phyloP scores from a whole-genome alignment of 2,888 invertebrate species.

The Melanophora roralis region DNA sequence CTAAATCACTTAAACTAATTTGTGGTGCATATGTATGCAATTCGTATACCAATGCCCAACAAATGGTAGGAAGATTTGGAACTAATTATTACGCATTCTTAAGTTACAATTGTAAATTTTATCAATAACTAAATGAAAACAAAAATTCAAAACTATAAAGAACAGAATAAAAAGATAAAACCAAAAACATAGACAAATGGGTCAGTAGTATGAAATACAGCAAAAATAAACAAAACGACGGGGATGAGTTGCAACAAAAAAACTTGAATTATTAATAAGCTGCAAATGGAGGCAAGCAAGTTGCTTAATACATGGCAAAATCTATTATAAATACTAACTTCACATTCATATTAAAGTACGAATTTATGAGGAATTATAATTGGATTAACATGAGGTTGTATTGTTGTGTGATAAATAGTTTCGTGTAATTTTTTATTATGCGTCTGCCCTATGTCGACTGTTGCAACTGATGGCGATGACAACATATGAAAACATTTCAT shows the following conservation, averaged over 20 bases:
- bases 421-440: not conserved
- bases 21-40: conserved; percentile 17
- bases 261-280: too few relatives aligned
- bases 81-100: conserved; percentile 35
- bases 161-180: not conserved
- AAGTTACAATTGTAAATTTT: not conserved
- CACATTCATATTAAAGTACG: conserved; percentile 33
- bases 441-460: not conserved
- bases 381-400: conserved; percentile 47
- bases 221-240: conserved; percentile 16
- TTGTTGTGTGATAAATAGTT: conserved; percentile 18
- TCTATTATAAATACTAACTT: conserved; percentile 25
- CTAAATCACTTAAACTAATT: conserved; percentile 35
- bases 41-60: conserved; percentile 5
- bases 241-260: not conserved
- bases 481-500: conserved; percentile 46
- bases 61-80: conserved; percentile 14
- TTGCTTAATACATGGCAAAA: conserved; percentile 10
- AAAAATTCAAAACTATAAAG: not conserved
- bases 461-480: conserved; percentile 20
- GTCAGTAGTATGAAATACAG: conserved; percentile 38
- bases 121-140: not conserved
- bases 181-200: conserved; percentile 37
- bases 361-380: too few relatives aligned
- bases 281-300: not conserved